These are phyloP conservation scores for Romanogobio albipinnatus DNA, from an alignment of 2,113 vertebrate species.

Conservation along the genomic window DNA sequence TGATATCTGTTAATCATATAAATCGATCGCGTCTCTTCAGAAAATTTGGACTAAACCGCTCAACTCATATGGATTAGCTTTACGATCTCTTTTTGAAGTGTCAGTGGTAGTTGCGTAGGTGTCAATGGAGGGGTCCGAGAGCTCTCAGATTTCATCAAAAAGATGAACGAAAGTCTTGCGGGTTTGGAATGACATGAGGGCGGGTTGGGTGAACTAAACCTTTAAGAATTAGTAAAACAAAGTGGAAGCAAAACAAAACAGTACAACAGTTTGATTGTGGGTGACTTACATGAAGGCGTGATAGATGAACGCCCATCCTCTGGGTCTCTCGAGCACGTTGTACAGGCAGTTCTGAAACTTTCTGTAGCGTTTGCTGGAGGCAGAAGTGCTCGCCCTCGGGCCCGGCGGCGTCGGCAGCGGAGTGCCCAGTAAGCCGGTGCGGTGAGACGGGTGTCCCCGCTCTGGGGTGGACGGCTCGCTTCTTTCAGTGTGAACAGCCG, in stretches of 20 bases:
- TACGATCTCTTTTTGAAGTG: no score
- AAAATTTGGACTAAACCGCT: no score
- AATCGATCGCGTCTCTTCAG: no score
- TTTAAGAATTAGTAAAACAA: not conserved
- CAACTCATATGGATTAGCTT: no score
- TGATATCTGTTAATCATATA: no score
- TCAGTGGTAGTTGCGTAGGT: no score
- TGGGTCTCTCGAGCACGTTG: conserved; percentile 90
- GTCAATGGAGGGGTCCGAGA: no score
- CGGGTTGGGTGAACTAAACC: no score
- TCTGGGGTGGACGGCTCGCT: conserved; percentile 81
- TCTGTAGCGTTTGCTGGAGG: conserved; percentile 83
- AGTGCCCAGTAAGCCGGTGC: conserved; percentile 84
- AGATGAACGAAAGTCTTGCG: no score
- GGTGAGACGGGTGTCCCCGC: conserved; percentile 79
- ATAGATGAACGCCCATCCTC: conserved; percentile 92
- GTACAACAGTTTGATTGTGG: not conserved
- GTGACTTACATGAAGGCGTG: conserved; percentile 91
- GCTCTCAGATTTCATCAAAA: no score
- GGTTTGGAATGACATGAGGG: no score
- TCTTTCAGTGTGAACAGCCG: conserved; percentile 84
- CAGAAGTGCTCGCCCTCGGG: conserved; percentile 75
- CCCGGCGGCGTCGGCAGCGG: conserved; percentile 79
- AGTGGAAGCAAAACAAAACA: not conserved
- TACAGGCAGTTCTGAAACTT: conserved; percentile 89